These are phyloP conservation scores for Andricus curvator DNA, from an alignment of 2,888 invertebrate species.

Conservation along the genomic window DNA sequence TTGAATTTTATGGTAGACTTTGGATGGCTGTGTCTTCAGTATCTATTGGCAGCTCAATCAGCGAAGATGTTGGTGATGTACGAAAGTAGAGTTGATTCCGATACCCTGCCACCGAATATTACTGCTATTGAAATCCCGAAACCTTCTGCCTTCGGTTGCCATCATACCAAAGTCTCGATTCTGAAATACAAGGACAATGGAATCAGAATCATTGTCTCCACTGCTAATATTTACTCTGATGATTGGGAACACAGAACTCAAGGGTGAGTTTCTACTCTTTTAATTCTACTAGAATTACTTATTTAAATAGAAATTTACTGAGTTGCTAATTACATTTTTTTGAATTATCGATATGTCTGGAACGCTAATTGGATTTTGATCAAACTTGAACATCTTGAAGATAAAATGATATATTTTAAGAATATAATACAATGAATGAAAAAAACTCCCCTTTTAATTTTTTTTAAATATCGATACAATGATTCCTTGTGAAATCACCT, in stretches of 20 bases:
- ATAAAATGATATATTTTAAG: too few species aligned
- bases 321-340: too few species aligned
- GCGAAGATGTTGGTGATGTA: constrained; percentile 73
- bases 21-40: constrained; percentile 93
- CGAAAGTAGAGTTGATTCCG: constrained; percentile 58
- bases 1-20: constrained; percentile 96
- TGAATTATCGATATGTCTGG: too few species aligned
- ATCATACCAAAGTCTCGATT: constrained; percentile 88
- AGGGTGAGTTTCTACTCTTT: constrained; percentile 80
- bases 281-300: constrained; percentile 5
- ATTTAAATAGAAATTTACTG: not conserved
- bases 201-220: constrained; percentile 91
- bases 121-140: constrained; percentile 62
- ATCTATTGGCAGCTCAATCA: constrained; percentile 87
- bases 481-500: too few species aligned
- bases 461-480: too few species aligned
- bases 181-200: constrained; percentile 90
- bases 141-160: constrained; percentile 67
- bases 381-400: too few species aligned
- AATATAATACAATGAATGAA: too few species aligned
- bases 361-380: too few species aligned
- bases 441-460: too few species aligned
- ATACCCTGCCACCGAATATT: constrained; percentile 63
- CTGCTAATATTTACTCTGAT: constrained; percentile 93
- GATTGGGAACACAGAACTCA: constrained; percentile 98